Percentiles rank a stretch among this genome's conserved stretches.
These are phyloP conservation scores for Lordiphosa mommai DNA, from an alignment of 1,140 invertebrate genomes.

Conservation along the genomic window DNA sequence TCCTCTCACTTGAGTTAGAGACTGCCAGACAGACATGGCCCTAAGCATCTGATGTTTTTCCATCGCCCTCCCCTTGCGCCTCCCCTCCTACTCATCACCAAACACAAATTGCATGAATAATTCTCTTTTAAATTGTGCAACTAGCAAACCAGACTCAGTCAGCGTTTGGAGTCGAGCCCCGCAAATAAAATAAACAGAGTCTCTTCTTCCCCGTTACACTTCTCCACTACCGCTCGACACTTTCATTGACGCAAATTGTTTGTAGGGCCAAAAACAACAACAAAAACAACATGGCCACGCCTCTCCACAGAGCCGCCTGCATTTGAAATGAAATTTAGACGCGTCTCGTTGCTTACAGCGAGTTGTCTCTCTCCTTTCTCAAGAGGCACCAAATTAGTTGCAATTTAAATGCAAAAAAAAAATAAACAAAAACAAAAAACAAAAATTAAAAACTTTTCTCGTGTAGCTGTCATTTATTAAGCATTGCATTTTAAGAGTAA, in stretches of 20 bases:
- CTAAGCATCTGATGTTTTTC: slow-evolving; percentile 11
- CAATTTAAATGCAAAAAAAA: slow-evolving; percentile 55
- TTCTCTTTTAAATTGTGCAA: slow-evolving; percentile 75
- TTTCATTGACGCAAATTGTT: slow-evolving; percentile 71
- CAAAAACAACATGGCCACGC: background rate
- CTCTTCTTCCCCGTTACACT: background rate
- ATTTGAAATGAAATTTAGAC: slow-evolving; percentile 56
- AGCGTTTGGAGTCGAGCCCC: slow-evolving; percentile 7
- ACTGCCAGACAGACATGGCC: slow-evolving; percentile 27
- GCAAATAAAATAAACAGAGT: slow-evolving; percentile 62
- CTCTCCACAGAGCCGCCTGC: slow-evolving; percentile 32
- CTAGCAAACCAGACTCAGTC: slow-evolving; percentile 30
- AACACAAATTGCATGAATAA: slow-evolving; percentile 77
- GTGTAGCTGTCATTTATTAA: background rate
- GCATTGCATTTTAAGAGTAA: slow-evolving; percentile 42
- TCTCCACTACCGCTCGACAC: slow-evolving; percentile 30
- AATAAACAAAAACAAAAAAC: slow-evolving; percentile 10
- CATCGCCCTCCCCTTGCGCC: slow-evolving; percentile 1
- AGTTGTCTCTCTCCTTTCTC: slow-evolving; percentile 1
- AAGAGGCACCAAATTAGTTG: slow-evolving; percentile 64
- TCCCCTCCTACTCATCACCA: background rate
- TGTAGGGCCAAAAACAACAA: slow-evolving; percentile 44
- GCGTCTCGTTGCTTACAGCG: slow-evolving; percentile 2
- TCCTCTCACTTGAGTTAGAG: slow-evolving; percentile 11
- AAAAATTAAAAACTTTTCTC: slow-evolving; percentile 60